A percentile compares a stretch with the other conserved stretches of the same genome.
Conservation (phyloP, 2,888 invertebrate species). For the Tyria jacobaeae region DNA sequence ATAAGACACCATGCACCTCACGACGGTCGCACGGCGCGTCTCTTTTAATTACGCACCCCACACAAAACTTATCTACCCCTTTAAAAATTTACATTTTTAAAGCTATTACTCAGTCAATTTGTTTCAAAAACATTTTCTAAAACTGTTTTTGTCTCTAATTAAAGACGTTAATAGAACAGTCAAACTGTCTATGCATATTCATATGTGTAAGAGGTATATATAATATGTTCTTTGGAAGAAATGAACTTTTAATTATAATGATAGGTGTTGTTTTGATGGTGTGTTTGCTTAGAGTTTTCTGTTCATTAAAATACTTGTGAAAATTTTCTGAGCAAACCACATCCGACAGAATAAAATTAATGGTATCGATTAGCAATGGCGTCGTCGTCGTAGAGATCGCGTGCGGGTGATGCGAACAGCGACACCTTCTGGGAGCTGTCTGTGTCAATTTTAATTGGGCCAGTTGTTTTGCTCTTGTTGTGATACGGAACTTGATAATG, state of each 20-base stretch:
- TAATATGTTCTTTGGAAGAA: not conserved
- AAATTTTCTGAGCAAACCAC: conserved; percentile 71
- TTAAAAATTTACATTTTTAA: conserved; percentile 69
- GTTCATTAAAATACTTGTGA: conserved; percentile 70
- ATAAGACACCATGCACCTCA: conserved; percentile 84
- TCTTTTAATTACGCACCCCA: conserved; percentile 85
- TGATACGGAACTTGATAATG: conserved; percentile 76
- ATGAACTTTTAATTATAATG: conserved; percentile 13
- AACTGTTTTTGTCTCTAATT: conserved; percentile 44
- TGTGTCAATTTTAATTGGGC: conserved; percentile 85
- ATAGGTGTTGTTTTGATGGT: conserved; percentile 22
- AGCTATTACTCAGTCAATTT: conserved; percentile 45
- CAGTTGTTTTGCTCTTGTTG: conserved; percentile 74
- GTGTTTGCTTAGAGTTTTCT: conserved; percentile 45
- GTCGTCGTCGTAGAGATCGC: conserved; percentile 76
- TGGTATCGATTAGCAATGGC: conserved; percentile 79
- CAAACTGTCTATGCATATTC: conserved; percentile 26
- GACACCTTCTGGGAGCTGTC: conserved; percentile 79
- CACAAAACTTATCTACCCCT: conserved; percentile 77
- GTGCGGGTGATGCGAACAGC: conserved; percentile 76
- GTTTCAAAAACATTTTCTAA: conserved; percentile 42
- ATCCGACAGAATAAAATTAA: conserved; percentile 80
- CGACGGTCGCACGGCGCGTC: conserved; percentile 81
- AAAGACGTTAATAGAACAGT: conserved; percentile 33
- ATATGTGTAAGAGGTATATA: not conserved